Evolutionary conservation across 2,888 invertebrate genomes (phyloP).

Genomic region (Punctoribates punctum): DNA sequence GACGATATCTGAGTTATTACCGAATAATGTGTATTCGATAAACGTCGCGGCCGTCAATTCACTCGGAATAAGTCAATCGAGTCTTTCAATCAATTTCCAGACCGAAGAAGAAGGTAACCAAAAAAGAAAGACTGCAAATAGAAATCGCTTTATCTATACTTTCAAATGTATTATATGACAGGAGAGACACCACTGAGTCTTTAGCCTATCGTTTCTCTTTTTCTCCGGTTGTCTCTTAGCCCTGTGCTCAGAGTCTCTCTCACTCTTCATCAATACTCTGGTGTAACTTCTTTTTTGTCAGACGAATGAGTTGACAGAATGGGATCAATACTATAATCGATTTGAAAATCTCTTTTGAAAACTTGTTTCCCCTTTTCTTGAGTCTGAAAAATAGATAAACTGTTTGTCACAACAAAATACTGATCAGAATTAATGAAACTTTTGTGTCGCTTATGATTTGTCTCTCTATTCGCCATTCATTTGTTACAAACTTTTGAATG

Average conservation of each 20-base stretch:
- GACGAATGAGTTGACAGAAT: slow-evolving; percentile 3
- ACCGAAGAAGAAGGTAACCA: slow-evolving; percentile 56
- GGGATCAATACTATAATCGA: slow-evolving; percentile 11
- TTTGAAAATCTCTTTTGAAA: slow-evolving; percentile 13
- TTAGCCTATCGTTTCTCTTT: background rate
- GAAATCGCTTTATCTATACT: background rate
- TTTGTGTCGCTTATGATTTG: background rate
- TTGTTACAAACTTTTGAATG: background rate
- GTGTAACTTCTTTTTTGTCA: no score
- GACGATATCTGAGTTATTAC: slow-evolving; percentile 60
- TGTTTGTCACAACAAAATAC: slow-evolving; percentile 8
- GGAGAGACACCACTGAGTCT: background rate
- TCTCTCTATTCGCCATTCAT: background rate
- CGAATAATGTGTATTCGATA: slow-evolving; percentile 62
- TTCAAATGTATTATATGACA: slow-evolving; percentile 10
- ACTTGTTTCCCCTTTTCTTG: background rate
- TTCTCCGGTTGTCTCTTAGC: slow-evolving; percentile 51
- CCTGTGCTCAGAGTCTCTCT: background rate
- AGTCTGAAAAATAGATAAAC: slow-evolving; percentile 20
- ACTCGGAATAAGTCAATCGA: slow-evolving; percentile 62
- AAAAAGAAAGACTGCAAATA: background rate
- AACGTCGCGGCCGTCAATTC: slow-evolving; percentile 63
- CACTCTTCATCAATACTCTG: background rate
- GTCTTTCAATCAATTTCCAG: slow-evolving; percentile 53
- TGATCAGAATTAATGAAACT: background rate